Evolutionary conservation across 2,888 invertebrate genomes (phyloP), one percentile per base, ranked within the genome.

Genomic region (Morpho achilles): DNA sequence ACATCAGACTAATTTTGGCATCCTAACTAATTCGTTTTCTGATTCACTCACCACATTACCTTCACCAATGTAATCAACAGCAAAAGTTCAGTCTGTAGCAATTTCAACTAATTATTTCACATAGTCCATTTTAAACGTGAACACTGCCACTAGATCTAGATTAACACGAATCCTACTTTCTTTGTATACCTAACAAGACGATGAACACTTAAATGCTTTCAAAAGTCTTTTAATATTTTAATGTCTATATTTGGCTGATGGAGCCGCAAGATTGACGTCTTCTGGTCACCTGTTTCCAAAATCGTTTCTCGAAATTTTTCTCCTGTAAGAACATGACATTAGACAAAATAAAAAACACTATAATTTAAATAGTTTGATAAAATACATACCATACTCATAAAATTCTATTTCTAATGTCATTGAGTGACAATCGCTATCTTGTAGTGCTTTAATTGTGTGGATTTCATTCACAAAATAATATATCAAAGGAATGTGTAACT

Each of bases 221-320:
- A 50, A 51, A 50, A 44, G 56, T 64, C 50, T 48, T 60, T 66
- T 59, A 49, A 32, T 62, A 47, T 47, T 61, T 64, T 59, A 39
- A 59, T 64, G 55, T 56, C 57, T 80, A 88, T 68, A 87, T 87
- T 77, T 90, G 88, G 75, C 85, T 88, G 70, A 87, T 76, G 63
- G 88, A 83, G 69, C 89, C 89, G 63, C 83, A 81, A 62, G 93
- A 92, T 74, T 94, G 93, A 68, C 94, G 91, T 80, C 95, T 92
- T 89, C 93, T 94, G 69, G 93, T 94, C 72, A 95, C 92, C 81
- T 95, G 95, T 85, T 95, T 95, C 95, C 95, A 95, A 79, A 95
- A 94, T 74, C 95, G 91, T 79, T 94, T 93, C 79, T 95, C 95
- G 79, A 95, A 85, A 76, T 94, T 94, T 82, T 94, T 95, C 75